These are phyloP conservation scores for Achlya flavicornis DNA, from an alignment of 2,888 invertebrate species.

Conservation along the genomic window DNA sequence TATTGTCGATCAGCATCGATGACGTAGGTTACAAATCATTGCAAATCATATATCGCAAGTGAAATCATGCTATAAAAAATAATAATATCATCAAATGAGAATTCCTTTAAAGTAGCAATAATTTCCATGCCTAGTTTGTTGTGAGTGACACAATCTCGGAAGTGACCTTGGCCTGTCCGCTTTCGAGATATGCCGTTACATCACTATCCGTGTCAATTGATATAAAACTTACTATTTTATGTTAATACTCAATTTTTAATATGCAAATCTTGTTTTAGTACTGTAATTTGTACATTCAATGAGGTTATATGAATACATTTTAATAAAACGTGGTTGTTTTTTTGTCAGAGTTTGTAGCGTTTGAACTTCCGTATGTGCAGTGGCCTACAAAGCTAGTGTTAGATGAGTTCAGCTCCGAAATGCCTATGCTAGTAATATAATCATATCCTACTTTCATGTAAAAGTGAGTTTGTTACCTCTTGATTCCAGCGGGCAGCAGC, in stretches of 20 bases:
- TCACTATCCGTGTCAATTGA: conserved; percentile 9
- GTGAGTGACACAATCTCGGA: conserved; percentile 6
- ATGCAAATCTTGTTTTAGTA: conserved; percentile 1
- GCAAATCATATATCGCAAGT: too few species aligned
- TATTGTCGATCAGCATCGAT: too few species aligned
- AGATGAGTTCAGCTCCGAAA: neutral
- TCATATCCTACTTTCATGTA: too few species aligned
- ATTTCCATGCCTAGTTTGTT: too few species aligned
- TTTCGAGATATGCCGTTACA: conserved; percentile 6
- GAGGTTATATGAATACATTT: neutral
- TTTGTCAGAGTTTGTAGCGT: neutral
- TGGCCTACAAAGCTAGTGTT: neutral
- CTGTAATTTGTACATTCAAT: conserved; percentile 4
- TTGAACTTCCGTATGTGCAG: neutral
- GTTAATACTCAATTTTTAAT: conserved; percentile 2
- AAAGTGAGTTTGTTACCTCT: too few species aligned
- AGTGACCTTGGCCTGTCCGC: conserved; percentile 11
- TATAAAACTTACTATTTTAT: conserved; percentile 1
- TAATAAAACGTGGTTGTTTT: neutral
- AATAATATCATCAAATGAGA: too few species aligned
- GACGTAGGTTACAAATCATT: too few species aligned
- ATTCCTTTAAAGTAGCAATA: too few species aligned
- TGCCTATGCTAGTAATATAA: too few species aligned
- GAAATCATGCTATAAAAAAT: too few species aligned
- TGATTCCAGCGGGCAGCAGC: too few species aligned